Conservation (phyloP, 2,888 invertebrate species). For the Epinotia nisella region DNA sequence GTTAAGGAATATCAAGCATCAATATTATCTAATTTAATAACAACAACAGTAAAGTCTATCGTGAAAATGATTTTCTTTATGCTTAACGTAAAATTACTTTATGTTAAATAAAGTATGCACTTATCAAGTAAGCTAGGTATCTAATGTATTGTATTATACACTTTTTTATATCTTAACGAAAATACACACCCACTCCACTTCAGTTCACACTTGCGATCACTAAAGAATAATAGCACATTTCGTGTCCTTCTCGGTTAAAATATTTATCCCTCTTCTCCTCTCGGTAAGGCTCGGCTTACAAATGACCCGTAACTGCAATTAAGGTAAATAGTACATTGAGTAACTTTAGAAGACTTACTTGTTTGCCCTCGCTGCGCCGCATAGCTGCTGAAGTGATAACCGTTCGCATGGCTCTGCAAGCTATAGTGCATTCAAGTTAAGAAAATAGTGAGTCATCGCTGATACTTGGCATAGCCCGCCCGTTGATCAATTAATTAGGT, state of each 20-base stretch:
- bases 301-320: slow-evolving; percentile 20
- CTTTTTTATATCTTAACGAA: slow-evolving; percentile 6
- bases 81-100: slow-evolving; percentile 11
- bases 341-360: not conserved
- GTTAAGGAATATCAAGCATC: too few species aligned
- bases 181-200: slow-evolving; percentile 13
- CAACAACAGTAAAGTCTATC: slow-evolving; percentile 9
- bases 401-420: slow-evolving; percentile 8
- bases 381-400: not conserved
- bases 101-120: not conserved
- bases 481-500: too few species aligned
- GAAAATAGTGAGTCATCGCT: too few species aligned
- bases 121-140: not conserved
- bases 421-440: too few species aligned
- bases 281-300: not conserved
- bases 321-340: slow-evolving; percentile 9
- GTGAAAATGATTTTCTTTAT: slow-evolving; percentile 25
- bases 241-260: not conserved
- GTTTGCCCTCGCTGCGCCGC: not conserved
- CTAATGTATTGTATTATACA: slow-evolving; percentile 15
- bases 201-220: slow-evolving; percentile 5
- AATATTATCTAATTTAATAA: not conserved
- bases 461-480: too few species aligned
- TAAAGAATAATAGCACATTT: not conserved
- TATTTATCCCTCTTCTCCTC: not conserved